These are phyloP conservation scores for Empidonax alnorum DNA, from an alignment of 2,113 vertebrate species.

Conservation along the genomic window DNA sequence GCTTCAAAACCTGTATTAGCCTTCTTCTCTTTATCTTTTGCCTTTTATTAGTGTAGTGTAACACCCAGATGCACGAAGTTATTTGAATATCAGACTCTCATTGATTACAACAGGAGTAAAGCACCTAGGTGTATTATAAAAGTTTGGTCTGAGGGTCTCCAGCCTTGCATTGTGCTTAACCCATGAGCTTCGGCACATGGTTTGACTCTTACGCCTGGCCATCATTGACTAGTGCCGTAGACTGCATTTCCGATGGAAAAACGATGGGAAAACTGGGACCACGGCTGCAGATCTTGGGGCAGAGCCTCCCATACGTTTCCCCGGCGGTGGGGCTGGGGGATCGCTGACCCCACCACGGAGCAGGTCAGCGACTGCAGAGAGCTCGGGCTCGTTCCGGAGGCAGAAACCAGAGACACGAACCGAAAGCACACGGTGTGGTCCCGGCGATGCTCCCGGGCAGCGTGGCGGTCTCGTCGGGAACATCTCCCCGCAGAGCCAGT, in stretches of 20 bases:
- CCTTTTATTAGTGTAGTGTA: neutral
- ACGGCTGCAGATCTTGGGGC: fast-evolving
- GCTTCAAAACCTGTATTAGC: neutral
- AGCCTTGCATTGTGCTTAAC: fast-evolving
- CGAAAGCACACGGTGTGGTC: fast-evolving
- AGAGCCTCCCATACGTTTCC: neutral
- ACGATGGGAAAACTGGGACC: neutral
- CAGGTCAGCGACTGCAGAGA: fast-evolving
- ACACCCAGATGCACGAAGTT: neutral
- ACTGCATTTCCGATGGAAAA: fast-evolving
- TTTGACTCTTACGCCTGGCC: neutral
- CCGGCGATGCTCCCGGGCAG: neutral
- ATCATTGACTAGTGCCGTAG: fast-evolving
- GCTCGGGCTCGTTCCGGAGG: fast-evolving
- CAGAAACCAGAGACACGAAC: fast-evolving
- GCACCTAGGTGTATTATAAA: fast-evolving
- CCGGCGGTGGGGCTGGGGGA: neutral
- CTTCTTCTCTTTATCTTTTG: neutral
- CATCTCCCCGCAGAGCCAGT: neutral
- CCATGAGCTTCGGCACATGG: fast-evolving
- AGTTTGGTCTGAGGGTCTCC: neutral
- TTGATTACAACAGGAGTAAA: neutral
- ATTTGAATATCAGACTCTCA: neutral
- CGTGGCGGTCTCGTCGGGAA: neutral
- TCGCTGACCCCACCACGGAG: fast-evolving